These are phyloP conservation scores for Lichenostomus cassidix DNA, from an alignment of 2,113 vertebrate species.

Conservation along the genomic window DNA sequence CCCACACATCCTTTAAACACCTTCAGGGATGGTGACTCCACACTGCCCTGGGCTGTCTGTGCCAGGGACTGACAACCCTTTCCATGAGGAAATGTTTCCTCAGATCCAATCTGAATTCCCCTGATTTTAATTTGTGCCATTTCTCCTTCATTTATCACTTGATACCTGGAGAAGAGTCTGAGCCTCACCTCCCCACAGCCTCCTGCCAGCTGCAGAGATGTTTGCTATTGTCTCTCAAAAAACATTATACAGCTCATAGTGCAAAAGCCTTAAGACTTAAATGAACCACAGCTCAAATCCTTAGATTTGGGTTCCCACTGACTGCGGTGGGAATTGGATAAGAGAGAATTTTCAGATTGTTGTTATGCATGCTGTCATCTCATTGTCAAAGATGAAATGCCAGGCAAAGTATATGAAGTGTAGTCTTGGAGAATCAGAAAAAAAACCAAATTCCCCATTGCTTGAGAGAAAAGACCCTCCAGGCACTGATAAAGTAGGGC, in stretches of 20 bases:
- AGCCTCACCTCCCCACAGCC: not conserved
- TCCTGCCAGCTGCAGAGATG: not conserved
- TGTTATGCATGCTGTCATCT: not conserved
- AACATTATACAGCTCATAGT: not conserved
- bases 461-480: not conserved
- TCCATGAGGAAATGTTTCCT: not conserved
- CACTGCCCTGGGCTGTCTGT: not conserved
- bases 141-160: not conserved
- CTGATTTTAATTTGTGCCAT: too few species aligned
- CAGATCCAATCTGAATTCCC: not conserved
- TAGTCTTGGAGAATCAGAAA: not conserved
- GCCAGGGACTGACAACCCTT: not conserved
- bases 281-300: not conserved
- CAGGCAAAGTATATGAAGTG: not conserved
- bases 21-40: fast-evolving
- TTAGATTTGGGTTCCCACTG: not conserved
- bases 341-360: not conserved
- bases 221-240: fast-evolving
- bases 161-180: too few species aligned
- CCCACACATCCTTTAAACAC: too few species aligned
- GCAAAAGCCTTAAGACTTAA: not conserved
- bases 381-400: not conserved
- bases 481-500: not conserved
- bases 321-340: not conserved
- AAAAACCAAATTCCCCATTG: not conserved